phyloP scores from a whole-genome alignment of 2,888 invertebrate species.

The Acleris cristana region DNA sequence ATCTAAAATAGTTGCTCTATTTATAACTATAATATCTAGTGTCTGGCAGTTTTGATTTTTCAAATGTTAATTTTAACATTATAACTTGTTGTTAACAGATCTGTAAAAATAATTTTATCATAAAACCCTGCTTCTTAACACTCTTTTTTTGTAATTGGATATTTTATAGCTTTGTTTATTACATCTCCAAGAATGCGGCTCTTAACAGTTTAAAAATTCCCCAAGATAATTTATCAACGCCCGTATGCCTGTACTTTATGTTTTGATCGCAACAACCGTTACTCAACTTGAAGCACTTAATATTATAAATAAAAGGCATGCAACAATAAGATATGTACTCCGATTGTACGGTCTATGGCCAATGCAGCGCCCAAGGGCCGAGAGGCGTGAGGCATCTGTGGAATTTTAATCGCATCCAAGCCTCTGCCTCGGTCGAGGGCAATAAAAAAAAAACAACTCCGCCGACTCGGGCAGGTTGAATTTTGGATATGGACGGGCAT shows the following conservation, averaged over 20 bases:
- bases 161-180: neutral
- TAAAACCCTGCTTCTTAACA: constrained; percentile 23
- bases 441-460: constrained; percentile 66
- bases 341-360: constrained; percentile 58
- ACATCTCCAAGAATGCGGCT: neutral
- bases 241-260: constrained; percentile 31
- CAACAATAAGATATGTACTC: constrained; percentile 47
- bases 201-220: constrained; percentile 19
- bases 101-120: too few species aligned
- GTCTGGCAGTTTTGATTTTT: too few species aligned
- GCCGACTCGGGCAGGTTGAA: constrained; percentile 59
- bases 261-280: constrained; percentile 35
- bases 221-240: constrained; percentile 33
- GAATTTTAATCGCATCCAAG: constrained; percentile 82
- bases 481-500: constrained; percentile 66
- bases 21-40: too few species aligned
- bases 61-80: too few species aligned
- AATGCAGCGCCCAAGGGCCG: constrained; percentile 59
- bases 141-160: neutral
- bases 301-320: constrained; percentile 40
- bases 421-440: constrained; percentile 62
- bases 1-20: too few species aligned
- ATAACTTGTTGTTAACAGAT: too few species aligned
- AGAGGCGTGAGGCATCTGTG: constrained; percentile 77
- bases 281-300: constrained; percentile 36